Percentiles rank a stretch among this genome's conserved stretches.
Conservation (phyloP, 2,113 vertebrate genomes). For the Perca fluviatilis region DNA sequence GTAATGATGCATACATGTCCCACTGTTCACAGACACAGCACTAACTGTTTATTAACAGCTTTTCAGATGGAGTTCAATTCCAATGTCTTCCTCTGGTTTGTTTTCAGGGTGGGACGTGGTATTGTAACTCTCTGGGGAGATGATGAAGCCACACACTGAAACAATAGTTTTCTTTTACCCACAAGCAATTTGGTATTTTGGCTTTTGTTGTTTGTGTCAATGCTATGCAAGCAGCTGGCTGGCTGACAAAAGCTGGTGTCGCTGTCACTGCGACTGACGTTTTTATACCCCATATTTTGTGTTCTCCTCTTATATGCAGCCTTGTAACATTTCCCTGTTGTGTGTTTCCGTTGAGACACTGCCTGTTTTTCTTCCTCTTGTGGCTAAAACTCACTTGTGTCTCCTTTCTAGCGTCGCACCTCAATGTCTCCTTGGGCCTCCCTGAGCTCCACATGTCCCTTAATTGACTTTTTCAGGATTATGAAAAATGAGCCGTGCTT, state of each 20-base stretch:
- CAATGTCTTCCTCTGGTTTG: slow-evolving; percentile 20
- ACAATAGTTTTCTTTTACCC: slow-evolving; percentile 63
- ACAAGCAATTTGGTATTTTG: slow-evolving; percentile 64
- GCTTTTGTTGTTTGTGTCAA: slow-evolving; percentile 43
- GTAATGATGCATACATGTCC: slow-evolving; percentile 31
- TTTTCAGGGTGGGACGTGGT: slow-evolving; percentile 24
- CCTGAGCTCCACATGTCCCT: slow-evolving; percentile 47
- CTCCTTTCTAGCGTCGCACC: slow-evolving; percentile 35
- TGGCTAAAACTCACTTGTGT: slow-evolving; percentile 37
- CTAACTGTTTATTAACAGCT: slow-evolving; percentile 48
- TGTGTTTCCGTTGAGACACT: slow-evolving; percentile 15
- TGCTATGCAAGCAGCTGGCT: slow-evolving; percentile 22
- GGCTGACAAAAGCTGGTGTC: slow-evolving; percentile 47
- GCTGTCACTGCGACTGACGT: slow-evolving; percentile 55
- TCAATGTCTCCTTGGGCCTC: slow-evolving; percentile 58
- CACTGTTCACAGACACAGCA: slow-evolving; percentile 9
- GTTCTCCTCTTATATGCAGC: slow-evolving; percentile 17
- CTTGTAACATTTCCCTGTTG: slow-evolving; percentile 34
- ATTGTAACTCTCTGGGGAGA: slow-evolving; percentile 16
- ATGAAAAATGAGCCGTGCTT: slow-evolving; percentile 77
- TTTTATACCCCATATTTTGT: slow-evolving; percentile 62
- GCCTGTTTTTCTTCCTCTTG: slow-evolving; percentile 41
- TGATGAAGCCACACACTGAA: slow-evolving; percentile 30
- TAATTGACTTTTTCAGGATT: slow-evolving; percentile 76
- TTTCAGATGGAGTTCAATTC: slow-evolving; percentile 27